phyloP scores from a whole-genome alignment of 2,113 vertebrate genomes.

The Aphyosemion australe region DNA sequence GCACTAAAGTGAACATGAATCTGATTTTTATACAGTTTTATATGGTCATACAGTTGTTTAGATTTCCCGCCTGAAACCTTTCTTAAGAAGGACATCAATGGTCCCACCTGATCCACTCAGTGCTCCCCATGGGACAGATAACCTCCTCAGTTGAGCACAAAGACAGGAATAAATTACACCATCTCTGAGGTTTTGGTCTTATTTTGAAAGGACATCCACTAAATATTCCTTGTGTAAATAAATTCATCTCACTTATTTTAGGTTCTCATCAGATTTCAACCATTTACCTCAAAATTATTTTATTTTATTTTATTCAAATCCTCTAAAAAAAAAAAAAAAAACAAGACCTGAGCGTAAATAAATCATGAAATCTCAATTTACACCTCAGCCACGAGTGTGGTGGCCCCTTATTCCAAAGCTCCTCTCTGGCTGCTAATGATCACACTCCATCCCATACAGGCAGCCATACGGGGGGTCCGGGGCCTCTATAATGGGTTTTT shows the following conservation, averaged over 20 bases:
- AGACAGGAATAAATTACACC: neutral
- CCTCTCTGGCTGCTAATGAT: slow-evolving; percentile 50
- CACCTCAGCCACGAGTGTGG: slow-evolving; percentile 10
- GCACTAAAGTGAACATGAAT: too few species aligned
- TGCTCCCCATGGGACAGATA: neutral
- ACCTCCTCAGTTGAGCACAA: neutral
- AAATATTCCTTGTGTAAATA: neutral
- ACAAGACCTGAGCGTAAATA: slow-evolving; percentile 24
- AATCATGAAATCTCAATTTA: slow-evolving; percentile 48
- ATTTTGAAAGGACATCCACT: neutral
- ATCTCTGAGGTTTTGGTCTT: neutral
- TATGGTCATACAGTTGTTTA: too few species aligned
- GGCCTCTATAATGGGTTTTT: slow-evolving; percentile 63
- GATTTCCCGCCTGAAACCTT: too few species aligned
- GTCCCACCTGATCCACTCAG: slow-evolving; percentile 32
- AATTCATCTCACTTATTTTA: too few species aligned
- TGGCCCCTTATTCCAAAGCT: slow-evolving; percentile 34
- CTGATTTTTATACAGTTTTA: too few species aligned
- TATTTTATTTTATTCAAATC: neutral
- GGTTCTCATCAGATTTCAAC: too few species aligned
- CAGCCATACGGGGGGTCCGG: slow-evolving; percentile 28
- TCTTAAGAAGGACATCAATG: neutral
- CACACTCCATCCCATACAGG: slow-evolving; percentile 15
- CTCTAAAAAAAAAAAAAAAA: neutral
- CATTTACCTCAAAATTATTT: neutral